phyloP scores from a whole-genome alignment of 2,888 invertebrate species.

The Drosophila robusta region DNA sequence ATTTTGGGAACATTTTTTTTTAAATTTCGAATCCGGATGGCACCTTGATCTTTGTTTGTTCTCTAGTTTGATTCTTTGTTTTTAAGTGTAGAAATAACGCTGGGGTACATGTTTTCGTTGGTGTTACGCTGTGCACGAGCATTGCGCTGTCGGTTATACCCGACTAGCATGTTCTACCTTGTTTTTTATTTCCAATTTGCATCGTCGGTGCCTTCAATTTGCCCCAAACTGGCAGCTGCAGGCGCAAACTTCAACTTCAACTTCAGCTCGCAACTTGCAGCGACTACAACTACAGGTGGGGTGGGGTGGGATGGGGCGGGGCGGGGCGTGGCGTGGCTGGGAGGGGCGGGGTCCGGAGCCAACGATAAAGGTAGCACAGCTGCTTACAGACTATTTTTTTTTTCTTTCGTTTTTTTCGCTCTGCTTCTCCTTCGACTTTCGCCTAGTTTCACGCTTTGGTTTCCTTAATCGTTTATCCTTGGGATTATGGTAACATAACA shows the following conservation, averaged over 20 bases:
- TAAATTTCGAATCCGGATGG: no score
- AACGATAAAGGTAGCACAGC: conserved; percentile 30
- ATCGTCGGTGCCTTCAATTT: conserved; percentile 72
- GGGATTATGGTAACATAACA: conserved; percentile 76
- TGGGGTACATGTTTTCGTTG: no score
- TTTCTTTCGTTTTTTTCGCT: conserved; percentile 10
- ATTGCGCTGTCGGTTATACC: background rate
- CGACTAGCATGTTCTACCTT: background rate
- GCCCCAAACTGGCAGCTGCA: conserved; percentile 55
- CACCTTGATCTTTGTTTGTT: no score
- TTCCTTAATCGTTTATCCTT: conserved; percentile 75
- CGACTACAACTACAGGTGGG: conserved; percentile 16
- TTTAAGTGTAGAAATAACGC: no score
- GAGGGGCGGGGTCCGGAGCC: background rate
- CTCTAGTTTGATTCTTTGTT: no score
- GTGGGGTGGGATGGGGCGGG: background rate
- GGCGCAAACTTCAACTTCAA: conserved; percentile 60
- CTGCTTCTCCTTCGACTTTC: conserved; percentile 24
- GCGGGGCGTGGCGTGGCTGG: background rate
- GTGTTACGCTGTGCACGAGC: background rate
- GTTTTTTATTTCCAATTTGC: conserved; percentile 67
- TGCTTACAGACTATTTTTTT: conserved; percentile 23
- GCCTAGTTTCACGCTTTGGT: conserved; percentile 71
- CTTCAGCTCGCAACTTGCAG: conserved; percentile 28
- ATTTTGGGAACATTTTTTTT: no score